Evolutionary conservation across 2,888 invertebrate species (phyloP).

Genomic region (Pristionchus entomophagus): DNA sequence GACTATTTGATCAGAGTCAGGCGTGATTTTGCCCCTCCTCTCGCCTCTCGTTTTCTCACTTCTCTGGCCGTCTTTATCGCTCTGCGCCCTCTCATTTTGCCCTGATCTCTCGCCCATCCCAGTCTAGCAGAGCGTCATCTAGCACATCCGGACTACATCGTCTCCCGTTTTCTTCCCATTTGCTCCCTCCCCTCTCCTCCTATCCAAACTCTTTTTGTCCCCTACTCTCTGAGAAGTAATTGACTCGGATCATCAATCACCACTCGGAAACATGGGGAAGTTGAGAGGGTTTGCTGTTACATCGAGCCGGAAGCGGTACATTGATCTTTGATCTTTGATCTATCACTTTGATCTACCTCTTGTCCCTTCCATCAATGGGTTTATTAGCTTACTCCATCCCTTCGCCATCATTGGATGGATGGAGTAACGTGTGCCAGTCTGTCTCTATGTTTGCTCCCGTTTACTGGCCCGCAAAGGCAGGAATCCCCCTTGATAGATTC

Average conservation of each 20-base stretch:
- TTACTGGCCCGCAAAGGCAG: background rate
- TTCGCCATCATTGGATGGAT: background rate
- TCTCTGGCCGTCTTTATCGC: background rate
- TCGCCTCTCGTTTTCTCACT: background rate
- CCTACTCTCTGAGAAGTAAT: background rate
- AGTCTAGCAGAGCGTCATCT: background rate
- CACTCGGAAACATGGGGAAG: background rate
- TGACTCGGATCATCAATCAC: slow-evolving; percentile 4
- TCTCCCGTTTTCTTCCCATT: background rate
- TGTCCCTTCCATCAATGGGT: background rate
- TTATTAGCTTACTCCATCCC: slow-evolving; percentile 16
- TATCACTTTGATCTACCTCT: background rate
- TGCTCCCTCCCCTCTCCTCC: background rate
- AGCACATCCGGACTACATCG: slow-evolving; percentile 24
- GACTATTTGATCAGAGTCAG: slow-evolving; percentile 38
- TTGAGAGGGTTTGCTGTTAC: background rate
- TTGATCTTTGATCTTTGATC: background rate
- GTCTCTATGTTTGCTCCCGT: slow-evolving; percentile 18
- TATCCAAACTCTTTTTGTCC: slow-evolving; percentile 2
- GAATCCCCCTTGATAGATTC: background rate
- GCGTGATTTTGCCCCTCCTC: slow-evolving; percentile 17
- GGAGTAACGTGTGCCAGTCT: background rate
- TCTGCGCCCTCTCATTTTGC: slow-evolving; percentile 1
- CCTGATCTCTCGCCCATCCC: background rate
- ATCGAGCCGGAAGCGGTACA: background rate